phyloP scores from a whole-genome alignment of 2,113 vertebrate genomes.

The Falco punctatus region DNA sequence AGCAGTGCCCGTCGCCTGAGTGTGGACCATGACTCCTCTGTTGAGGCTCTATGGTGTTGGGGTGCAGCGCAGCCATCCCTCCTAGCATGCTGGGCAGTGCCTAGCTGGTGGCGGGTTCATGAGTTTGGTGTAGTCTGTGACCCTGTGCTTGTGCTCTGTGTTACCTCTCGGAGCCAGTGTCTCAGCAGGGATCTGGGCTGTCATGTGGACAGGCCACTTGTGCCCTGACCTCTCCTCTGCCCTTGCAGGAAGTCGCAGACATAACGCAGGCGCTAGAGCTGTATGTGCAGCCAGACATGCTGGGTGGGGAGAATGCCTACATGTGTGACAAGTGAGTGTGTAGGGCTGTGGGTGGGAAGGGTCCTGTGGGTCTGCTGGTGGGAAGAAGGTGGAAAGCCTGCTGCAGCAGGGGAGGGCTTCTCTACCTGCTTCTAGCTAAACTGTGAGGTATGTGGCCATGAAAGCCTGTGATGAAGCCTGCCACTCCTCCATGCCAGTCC shows the following conservation, averaged over 20 bases:
- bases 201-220: accelerated
- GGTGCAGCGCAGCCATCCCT: background rate
- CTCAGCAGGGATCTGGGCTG: background rate
- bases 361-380: accelerated
- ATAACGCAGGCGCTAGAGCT: slow-evolving; percentile 89
- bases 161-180: accelerated
- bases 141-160: background rate
- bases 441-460: accelerated
- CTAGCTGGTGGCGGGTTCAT: background rate
- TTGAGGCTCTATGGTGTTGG: accelerated
- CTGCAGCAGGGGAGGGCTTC: accelerated
- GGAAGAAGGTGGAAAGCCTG: background rate
- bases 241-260: slow-evolving; percentile 85
- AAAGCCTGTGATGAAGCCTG: background rate
- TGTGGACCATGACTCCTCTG: accelerated
- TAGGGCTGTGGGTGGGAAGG: accelerated
- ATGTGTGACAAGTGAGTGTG: slow-evolving; percentile 91
- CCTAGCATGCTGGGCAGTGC: accelerated
- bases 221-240: background rate
- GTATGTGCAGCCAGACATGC: slow-evolving; percentile 90
- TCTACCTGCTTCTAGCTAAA: background rate
- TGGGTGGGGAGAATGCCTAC: slow-evolving; percentile 94
- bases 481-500: background rate
- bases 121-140: background rate
- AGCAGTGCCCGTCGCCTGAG: background rate